Conservation (phyloP, 1,140 invertebrate genomes). For the Microvelia longipes region DNA sequence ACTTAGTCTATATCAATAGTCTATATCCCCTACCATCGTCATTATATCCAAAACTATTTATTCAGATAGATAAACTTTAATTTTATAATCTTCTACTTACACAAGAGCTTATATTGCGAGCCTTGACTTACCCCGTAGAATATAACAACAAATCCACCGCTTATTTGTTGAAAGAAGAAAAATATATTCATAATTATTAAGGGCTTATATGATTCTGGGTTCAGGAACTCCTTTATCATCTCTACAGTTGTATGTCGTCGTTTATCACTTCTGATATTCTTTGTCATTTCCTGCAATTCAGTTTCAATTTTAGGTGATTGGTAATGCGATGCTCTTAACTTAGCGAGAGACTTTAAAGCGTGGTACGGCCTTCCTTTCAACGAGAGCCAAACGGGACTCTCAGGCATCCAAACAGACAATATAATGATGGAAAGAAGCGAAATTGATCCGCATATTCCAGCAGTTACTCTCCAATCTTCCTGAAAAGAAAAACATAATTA, state of each 20-base stretch:
- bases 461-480: constrained; percentile 43
- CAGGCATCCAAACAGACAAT: constrained; percentile 41
- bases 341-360: constrained; percentile 35
- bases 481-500: constrained; percentile 22
- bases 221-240: constrained; percentile 24
- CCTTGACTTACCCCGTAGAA: constrained; percentile 45
- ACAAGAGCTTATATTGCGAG: too few relatives aligned
- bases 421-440: constrained; percentile 38
- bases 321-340: constrained; percentile 36
- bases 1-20: too few relatives aligned
- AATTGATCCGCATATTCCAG: constrained; percentile 41
- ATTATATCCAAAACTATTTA: too few relatives aligned
- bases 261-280: constrained; percentile 13
- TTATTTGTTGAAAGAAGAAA: constrained; percentile 64
- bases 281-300: constrained; percentile 24
- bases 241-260: constrained; percentile 17
- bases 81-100: too few relatives aligned
- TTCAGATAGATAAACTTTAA: too few relatives aligned
- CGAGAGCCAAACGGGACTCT: constrained; percentile 54
- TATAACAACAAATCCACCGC: constrained; percentile 56
- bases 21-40: too few relatives aligned
- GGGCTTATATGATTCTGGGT: constrained; percentile 34
- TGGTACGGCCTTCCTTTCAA: constrained; percentile 36
- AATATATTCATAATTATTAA: constrained; percentile 46
- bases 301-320: constrained; percentile 18